Percentiles rank a stretch among this genome's conserved stretches.
phyloP scores from a whole-genome alignment of 37 sponge, comb jelly and placozoan genomes.

The Spongia lamella region DNA sequence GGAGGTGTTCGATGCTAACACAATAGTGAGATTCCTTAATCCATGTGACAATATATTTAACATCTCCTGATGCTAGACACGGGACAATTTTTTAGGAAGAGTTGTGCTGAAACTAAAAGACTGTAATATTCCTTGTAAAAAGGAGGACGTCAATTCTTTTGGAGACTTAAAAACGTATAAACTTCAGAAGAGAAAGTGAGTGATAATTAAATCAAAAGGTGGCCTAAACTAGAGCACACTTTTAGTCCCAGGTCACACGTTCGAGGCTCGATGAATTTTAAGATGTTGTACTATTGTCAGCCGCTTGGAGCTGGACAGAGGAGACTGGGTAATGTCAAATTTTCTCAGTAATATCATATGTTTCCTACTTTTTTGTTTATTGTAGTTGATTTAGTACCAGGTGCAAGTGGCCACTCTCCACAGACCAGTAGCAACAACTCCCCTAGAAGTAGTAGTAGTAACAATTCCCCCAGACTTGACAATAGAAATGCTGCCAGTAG shows the following conservation, averaged over 20 bases:
- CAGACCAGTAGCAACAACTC: not conserved
- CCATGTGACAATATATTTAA: not conserved
- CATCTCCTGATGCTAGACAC: slow-evolving; percentile 31
- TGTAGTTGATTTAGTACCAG: slow-evolving; percentile 9
- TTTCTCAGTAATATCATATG: no score
- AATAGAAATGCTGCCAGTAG: no score
- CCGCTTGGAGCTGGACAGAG: slow-evolving; percentile 22
- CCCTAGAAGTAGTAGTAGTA: not conserved
- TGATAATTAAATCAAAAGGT: not conserved
- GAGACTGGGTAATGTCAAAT: not conserved
- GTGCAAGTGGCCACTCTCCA: slow-evolving; percentile 18
- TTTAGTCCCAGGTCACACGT: slow-evolving; percentile 51
- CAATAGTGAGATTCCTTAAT: slow-evolving; percentile 37
- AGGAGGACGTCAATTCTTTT: no score
- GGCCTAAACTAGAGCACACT: no score
- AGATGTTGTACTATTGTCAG: slow-evolving; percentile 56
- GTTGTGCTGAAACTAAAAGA: slow-evolving; percentile 56
- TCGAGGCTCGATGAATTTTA: slow-evolving; percentile 49
- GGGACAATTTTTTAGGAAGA: slow-evolving; percentile 76
- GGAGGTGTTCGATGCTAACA: slow-evolving; percentile 81
- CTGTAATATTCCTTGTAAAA: no score
- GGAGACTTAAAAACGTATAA: no score
- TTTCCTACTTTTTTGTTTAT: no score
- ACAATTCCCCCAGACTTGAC: no score
- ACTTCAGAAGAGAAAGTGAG: no score